Evolutionary conservation across 2,113 vertebrate species (phyloP).

Genomic region (Dendropsophus ebraccatus): DNA sequence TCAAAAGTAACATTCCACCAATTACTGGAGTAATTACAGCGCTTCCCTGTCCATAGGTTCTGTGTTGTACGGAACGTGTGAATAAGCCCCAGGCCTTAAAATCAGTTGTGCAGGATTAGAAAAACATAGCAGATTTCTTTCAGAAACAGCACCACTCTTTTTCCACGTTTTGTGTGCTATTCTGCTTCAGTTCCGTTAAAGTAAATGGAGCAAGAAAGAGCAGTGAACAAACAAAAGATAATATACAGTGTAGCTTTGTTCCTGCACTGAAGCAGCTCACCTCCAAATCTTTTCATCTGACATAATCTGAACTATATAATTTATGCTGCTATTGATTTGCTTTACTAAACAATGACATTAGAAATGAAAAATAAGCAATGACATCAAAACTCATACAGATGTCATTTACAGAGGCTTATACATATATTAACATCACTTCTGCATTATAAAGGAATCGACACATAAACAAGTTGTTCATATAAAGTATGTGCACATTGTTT

Average conservation of each 20-base stretch:
- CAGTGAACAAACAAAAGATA: background rate
- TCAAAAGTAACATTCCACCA: too few species aligned
- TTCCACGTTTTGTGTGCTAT: too few species aligned
- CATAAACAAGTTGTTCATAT: background rate
- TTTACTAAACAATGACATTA: slow-evolving; percentile 8
- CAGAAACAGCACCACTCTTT: too few species aligned
- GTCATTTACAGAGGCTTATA: background rate
- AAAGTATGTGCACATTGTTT: background rate
- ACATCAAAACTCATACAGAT: background rate
- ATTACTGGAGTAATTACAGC: too few species aligned
- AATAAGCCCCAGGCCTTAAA: too few species aligned
- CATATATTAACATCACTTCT: background rate
- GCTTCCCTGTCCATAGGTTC: too few species aligned
- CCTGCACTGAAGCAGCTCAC: background rate
- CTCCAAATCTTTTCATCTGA: background rate
- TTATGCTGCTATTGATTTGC: background rate
- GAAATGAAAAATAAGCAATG: background rate
- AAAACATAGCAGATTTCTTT: too few species aligned
- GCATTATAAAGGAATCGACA: background rate
- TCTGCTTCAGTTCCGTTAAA: too few species aligned
- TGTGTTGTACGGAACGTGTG: too few species aligned
- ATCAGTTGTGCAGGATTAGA: too few species aligned
- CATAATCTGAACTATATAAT: background rate
- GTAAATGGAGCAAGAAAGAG: too few species aligned
- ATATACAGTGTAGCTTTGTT: background rate